These are phyloP conservation scores for Cariama cristata DNA, from an alignment of 2,113 vertebrate species.

Conservation along the genomic window DNA sequence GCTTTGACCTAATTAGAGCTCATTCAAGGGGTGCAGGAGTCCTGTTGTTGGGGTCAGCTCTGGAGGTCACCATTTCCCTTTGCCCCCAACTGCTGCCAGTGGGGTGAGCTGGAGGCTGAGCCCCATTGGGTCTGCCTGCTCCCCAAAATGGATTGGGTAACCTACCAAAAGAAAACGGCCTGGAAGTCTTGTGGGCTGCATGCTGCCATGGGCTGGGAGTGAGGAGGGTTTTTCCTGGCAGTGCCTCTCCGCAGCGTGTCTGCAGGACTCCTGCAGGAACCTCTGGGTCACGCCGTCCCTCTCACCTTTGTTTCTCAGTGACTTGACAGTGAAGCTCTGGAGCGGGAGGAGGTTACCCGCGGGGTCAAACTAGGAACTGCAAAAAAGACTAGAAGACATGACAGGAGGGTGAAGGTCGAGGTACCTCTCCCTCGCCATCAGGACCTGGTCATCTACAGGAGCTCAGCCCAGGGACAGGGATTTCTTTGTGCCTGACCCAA, in stretches of 20 bases:
- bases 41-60: background rate
- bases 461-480: background rate
- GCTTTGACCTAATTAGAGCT: background rate
- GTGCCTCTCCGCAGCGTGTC: background rate
- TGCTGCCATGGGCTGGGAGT: background rate
- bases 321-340: slow-evolving; percentile 97
- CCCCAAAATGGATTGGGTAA: background rate
- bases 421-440: background rate
- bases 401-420: background rate
- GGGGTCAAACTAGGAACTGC: slow-evolving; percentile 61
- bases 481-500: background rate
- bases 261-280: background rate
- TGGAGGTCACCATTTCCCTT: background rate
- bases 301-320: slow-evolving; percentile 77
- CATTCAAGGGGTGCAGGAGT: background rate
- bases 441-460: background rate
- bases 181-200: background rate
- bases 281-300: background rate
- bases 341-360: slow-evolving; percentile 69
- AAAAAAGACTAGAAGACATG: background rate
- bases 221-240: background rate
- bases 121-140: background rate
- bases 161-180: background rate
- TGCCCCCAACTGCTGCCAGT: background rate
- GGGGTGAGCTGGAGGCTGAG: slow-evolving; percentile 13